Evolutionary conservation across 1,140 invertebrate species (phyloP), one percentile per base, ranked within the genome.

Genomic region (Helicoverpa armigera): DNA sequence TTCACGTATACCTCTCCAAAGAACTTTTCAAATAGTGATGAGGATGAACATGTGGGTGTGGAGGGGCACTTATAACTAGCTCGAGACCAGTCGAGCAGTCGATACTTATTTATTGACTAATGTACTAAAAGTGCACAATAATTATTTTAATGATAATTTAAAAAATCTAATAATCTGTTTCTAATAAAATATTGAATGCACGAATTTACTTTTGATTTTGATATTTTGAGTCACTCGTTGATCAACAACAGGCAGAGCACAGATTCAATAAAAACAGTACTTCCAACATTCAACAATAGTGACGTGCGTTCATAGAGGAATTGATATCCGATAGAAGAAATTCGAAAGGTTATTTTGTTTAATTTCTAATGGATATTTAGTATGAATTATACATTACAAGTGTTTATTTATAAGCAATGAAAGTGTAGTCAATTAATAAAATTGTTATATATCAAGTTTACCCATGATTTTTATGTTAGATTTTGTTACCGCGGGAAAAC

Each of bases 401-500:
- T 81, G 69, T 70, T 61, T 31, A 73, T 81, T 82, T 81, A 77
- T 69, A 53, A 77, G 82, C 48, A 81, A 65, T 50, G 61, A 79
- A 82, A 61, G 82, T 84, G 77, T 70, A 84, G 82, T 76, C 82
- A 82, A 81, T 35, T n/a, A 75, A 61, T 80, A 48, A 72, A 84
- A 74, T 81, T 82, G 51, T 56, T 63, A 75, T 72, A 31, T 70
- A 83, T 69, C 23, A 82, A 83, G 84, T 89, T 86, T 82, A 87
- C 80, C 83, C 77, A 88, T 81, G 83, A 88, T 82, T 84, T 83
- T 81, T 63, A 80, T 84, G 74, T 76, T 85, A 78, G 80, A 84
- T 81, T 87, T 88, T 82, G 82, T 91, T 90, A 94, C 92, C 93
- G 93, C 93, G 92, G 93, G 93, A 94, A 94, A 94, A 91, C 88